These are phyloP conservation scores for Drosophila bipectinata DNA, from an alignment of 1,140 invertebrate species.

Conservation along the genomic window DNA sequence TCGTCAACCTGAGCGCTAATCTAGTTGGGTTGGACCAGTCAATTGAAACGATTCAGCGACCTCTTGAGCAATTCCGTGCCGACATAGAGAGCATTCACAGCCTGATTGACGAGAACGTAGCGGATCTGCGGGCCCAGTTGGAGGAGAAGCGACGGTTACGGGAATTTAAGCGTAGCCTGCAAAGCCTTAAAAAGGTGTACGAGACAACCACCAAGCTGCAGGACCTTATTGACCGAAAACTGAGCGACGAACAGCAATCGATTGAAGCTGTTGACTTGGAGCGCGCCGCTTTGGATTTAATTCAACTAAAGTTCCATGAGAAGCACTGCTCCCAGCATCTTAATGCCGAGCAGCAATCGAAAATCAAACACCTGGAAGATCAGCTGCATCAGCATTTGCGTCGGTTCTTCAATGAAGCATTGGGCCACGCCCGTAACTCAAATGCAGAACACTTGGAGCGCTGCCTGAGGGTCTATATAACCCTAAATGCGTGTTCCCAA, in stretches of 20 bases:
- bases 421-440: slow-evolving; percentile 84
- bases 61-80: slow-evolving; percentile 91
- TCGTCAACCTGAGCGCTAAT: slow-evolving; percentile 97
- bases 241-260: slow-evolving; percentile 69
- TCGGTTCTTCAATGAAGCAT: slow-evolving; percentile 86
- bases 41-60: slow-evolving; percentile 91
- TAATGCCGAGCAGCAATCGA: slow-evolving; percentile 84
- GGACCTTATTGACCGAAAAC: slow-evolving; percentile 54
- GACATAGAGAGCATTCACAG: slow-evolving; percentile 89
- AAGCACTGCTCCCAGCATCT: slow-evolving; percentile 80
- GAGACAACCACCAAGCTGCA: slow-evolving; percentile 65
- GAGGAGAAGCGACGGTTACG: slow-evolving; percentile 68
- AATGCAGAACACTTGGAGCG: slow-evolving; percentile 85
- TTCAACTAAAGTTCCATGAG: slow-evolving; percentile 74
- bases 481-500: slow-evolving; percentile 88
- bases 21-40: slow-evolving; percentile 95
- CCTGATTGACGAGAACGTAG: slow-evolving; percentile 65
- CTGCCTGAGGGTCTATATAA: slow-evolving; percentile 88
- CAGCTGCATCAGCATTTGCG: slow-evolving; percentile 86
- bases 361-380: slow-evolving; percentile 85
- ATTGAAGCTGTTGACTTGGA: slow-evolving; percentile 78
- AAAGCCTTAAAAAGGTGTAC: slow-evolving; percentile 70
- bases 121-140: slow-evolving; percentile 60
- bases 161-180: slow-evolving; percentile 61
- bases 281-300: slow-evolving; percentile 73